These are phyloP conservation scores for Muricea muricata DNA, from an alignment of 92 coral and sea anemone species.

Conservation along the genomic window DNA sequence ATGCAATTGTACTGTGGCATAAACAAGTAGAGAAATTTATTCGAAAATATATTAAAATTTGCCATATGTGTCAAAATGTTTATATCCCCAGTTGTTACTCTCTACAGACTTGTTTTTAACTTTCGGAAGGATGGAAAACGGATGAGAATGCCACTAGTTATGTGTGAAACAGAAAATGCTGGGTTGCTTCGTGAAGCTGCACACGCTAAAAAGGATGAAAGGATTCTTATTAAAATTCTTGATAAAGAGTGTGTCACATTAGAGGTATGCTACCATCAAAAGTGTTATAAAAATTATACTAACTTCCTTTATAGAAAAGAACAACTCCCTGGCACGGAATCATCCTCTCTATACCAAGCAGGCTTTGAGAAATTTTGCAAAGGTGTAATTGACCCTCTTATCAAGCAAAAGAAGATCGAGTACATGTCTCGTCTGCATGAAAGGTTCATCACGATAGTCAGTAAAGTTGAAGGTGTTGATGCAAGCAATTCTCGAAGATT, in stretches of 20 bases:
- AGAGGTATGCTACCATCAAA: neutral
- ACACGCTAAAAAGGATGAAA: constrained; percentile 3
- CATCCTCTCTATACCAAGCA: neutral
- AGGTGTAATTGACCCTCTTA: constrained; percentile 4
- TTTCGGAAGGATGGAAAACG: neutral
- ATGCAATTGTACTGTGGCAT: no score
- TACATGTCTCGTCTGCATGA: constrained; percentile 3
- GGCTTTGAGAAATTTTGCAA: neutral
- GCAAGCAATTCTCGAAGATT: constrained; percentile 43
- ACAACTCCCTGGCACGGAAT: neutral
- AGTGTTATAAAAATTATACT: constrained; percentile 11
- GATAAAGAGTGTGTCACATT: constrained; percentile 16
- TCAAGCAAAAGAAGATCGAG: neutral
- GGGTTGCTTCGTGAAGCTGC: constrained; percentile 16
- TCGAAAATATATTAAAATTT: no score
- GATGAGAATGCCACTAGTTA: neutral
- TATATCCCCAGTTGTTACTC: no score
- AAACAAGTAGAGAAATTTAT: no score
- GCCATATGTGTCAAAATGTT: no score
- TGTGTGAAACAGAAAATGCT: neutral
- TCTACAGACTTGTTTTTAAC: no score
- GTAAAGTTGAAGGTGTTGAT: constrained; percentile 48
- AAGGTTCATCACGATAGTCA: constrained; percentile 41
- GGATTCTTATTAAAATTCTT: neutral
- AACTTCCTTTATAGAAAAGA: neutral